A percentile compares a stretch with the other conserved stretches of the same genome.
Conservation (phyloP, 2,113 vertebrate species). For the Pavo muticus region DNA sequence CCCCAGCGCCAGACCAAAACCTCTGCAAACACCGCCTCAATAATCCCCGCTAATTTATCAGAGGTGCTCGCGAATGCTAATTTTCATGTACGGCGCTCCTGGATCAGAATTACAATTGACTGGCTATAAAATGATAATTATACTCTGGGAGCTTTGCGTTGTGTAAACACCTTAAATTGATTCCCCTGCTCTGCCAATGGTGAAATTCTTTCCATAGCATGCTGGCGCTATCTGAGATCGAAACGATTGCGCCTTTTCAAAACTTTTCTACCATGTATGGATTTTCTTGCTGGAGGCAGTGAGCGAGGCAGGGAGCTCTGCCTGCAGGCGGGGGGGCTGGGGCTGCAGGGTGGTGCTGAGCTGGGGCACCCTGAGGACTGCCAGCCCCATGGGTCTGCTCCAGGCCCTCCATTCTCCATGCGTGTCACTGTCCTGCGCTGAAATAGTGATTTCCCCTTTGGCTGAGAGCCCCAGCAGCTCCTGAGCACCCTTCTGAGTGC, state of each 20-base stretch:
- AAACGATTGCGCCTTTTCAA: slow-evolving; percentile 2
- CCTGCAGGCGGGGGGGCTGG: neutral
- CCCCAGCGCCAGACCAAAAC: slow-evolving; percentile 41
- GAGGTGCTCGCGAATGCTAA: slow-evolving; percentile 44
- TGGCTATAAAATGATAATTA: slow-evolving; percentile 69
- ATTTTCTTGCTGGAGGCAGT: neutral
- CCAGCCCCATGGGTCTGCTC: neutral
- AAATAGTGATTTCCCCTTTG: neutral
- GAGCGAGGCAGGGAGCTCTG: neutral
- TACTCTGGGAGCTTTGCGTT: slow-evolving; percentile 46
- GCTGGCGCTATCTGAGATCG: slow-evolving; percentile 30
- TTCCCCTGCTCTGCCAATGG: slow-evolving; percentile 42
- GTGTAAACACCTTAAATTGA: slow-evolving; percentile 60
- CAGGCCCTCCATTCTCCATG: neutral
- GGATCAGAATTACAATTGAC: slow-evolving; percentile 52
- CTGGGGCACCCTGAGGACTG: too few species aligned
- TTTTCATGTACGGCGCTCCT: neutral
- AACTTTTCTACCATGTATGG: slow-evolving; percentile 60
- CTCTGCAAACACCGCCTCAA: slow-evolving; percentile 41
- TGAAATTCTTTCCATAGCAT: slow-evolving; percentile 38
- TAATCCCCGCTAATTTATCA: slow-evolving; percentile 61
- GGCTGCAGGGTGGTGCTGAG: neutral
- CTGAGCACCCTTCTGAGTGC: neutral
- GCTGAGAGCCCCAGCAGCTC: neutral
- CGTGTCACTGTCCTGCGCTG: fast-evolving